Evolutionary conservation across 1,140 invertebrate genomes (phyloP).

Genomic region (Laodelphax striatellus): DNA sequence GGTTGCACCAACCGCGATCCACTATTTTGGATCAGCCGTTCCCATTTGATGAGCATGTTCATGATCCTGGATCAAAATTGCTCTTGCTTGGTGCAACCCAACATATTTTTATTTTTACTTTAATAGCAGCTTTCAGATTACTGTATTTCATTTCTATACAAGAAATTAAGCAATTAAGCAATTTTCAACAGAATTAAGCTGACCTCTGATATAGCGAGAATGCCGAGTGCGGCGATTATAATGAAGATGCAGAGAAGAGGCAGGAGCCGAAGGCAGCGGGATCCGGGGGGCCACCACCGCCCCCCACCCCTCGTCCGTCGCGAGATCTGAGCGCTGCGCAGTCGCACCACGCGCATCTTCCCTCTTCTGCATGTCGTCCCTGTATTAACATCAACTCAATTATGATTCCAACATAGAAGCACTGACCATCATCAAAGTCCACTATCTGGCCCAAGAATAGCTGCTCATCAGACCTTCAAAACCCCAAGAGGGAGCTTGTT

Average conservation of each 20-base stretch:
- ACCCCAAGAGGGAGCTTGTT: background rate
- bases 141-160: too few species aligned
- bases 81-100: too few species aligned
- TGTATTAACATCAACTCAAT: background rate
- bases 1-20: too few species aligned
- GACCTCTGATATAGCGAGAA: slow-evolving; percentile 21
- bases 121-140: too few species aligned
- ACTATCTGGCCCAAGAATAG: background rate
- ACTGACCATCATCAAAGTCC: background rate
- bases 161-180: too few species aligned
- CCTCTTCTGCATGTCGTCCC: slow-evolving; percentile 20
- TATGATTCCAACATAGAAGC: background rate
- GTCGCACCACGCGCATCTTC: slow-evolving; percentile 18
- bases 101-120: too few species aligned
- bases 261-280: slow-evolving; percentile 18
- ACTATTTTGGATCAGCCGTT: too few species aligned
- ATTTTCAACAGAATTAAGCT: too few species aligned
- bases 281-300: slow-evolving; percentile 10
- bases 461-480: background rate
- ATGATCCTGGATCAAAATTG: too few species aligned
- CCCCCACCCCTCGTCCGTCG: slow-evolving; percentile 7
- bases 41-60: too few species aligned
- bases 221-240: slow-evolving; percentile 19
- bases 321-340: slow-evolving; percentile 14
- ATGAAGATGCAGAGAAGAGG: slow-evolving; percentile 19